Conservation (phyloP, 2,888 invertebrate species). For the Camptogramma bilineatum region DNA sequence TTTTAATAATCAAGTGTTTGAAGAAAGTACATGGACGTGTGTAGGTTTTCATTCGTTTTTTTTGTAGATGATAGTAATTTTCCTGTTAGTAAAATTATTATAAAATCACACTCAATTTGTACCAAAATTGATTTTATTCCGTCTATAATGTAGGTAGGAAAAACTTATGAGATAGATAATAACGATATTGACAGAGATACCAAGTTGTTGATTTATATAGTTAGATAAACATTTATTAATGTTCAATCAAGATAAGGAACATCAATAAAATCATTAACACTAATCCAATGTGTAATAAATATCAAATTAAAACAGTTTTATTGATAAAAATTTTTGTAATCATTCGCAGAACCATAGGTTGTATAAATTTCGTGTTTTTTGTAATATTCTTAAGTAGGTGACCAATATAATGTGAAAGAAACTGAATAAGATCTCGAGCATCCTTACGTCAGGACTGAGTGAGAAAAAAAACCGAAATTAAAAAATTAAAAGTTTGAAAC, state of each 20-base stretch:
- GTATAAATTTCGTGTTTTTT: neutral
- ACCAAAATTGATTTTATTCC: neutral
- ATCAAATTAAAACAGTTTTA: constrained; percentile 39
- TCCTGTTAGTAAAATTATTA: too few relatives aligned
- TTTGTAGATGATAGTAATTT: too few relatives aligned
- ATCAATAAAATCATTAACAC: constrained; percentile 64
- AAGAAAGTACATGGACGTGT: too few relatives aligned
- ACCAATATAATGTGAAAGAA: neutral
- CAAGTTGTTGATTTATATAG: neutral
- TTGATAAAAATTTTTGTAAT: constrained; percentile 34
- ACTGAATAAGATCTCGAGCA: too few relatives aligned
- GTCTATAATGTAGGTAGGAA: neutral
- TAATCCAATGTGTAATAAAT: constrained; percentile 63
- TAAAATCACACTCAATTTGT: too few relatives aligned
- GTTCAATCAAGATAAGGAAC: constrained; percentile 70
- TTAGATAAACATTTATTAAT: constrained; percentile 44
- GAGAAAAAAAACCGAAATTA: too few relatives aligned
- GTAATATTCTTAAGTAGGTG: neutral
- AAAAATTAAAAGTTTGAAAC: too few relatives aligned
- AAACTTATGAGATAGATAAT: neutral
- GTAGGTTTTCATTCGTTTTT: too few relatives aligned
- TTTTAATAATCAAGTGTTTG: too few relatives aligned
- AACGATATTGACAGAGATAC: neutral
- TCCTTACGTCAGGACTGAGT: too few relatives aligned
- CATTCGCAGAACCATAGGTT: constrained; percentile 19